Conservation (phyloP, 2,888 invertebrate genomes). For the Gryllus longicercus region DNA sequence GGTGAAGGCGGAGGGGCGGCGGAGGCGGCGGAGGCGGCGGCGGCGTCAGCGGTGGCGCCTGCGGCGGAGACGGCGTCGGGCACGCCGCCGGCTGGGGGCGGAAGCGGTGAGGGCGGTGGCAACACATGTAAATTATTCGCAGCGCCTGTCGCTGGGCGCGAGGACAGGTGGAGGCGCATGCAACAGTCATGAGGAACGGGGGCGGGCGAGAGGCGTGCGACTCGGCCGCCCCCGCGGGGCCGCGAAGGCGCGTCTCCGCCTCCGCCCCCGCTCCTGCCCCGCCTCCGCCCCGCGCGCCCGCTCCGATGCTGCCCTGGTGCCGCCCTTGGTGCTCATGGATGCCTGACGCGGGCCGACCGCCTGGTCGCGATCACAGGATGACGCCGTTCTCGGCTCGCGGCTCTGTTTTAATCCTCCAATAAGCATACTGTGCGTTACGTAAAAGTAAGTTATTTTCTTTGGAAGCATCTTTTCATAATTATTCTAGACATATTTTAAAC, state of each 20-base stretch:
- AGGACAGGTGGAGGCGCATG: constrained; percentile 17
- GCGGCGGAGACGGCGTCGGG: not conserved
- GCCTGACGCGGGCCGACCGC: not conserved
- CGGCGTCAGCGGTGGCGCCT: not conserved
- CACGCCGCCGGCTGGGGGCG: not conserved
- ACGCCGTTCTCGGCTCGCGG: too few relatives aligned
- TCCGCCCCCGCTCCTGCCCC: not conserved
- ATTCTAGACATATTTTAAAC: too few relatives aligned
- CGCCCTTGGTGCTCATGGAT: not conserved
- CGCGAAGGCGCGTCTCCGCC: not conserved
- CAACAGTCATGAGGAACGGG: not conserved
- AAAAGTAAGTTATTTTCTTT: too few relatives aligned
- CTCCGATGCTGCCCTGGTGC: not conserved
- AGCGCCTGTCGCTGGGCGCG: constrained; percentile 1
- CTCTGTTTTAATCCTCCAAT: too few relatives aligned
- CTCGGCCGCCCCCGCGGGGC: constrained; percentile 8
- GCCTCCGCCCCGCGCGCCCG: not conserved
- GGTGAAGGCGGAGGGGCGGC: too few relatives aligned
- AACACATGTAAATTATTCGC: constrained; percentile 17
- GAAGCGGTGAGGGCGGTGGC: not conserved
- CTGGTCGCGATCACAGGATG: too few relatives aligned
- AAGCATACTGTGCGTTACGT: too few relatives aligned
- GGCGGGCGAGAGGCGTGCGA: not conserved
- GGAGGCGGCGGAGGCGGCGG: not conserved
- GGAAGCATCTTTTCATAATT: too few relatives aligned